Evolutionary conservation across 2,888 invertebrate species (phyloP).

Genomic region (Bursaphelenchus okinawaensis): DNA sequence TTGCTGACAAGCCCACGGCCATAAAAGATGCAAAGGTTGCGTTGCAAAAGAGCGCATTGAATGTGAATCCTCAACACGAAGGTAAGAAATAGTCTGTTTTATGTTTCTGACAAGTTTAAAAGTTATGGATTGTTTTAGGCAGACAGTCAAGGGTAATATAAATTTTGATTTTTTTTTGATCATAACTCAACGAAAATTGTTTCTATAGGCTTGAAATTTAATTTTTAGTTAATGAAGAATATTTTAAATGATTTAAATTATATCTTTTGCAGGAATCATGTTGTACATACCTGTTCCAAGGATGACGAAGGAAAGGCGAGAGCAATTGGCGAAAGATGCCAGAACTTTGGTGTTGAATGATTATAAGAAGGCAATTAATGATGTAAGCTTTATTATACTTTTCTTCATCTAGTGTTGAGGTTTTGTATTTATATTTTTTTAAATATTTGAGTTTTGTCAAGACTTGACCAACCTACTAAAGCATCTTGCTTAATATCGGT

Average conservation of each 20-base stretch:
- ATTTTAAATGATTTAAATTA: too few species aligned
- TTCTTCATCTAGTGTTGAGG: background rate
- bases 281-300: slow-evolving; percentile 59
- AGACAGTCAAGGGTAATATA: too few species aligned
- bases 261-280: slow-evolving; percentile 36
- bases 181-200: slow-evolving; percentile 21
- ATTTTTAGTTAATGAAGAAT: too few species aligned
- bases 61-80: slow-evolving; percentile 47
- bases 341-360: slow-evolving; percentile 62
- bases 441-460: too few species aligned
- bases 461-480: too few species aligned
- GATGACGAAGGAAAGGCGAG: slow-evolving; percentile 86
- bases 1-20: slow-evolving; percentile 46
- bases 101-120: background rate
- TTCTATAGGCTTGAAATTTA: too few species aligned
- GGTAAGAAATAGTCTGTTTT: slow-evolving; percentile 15
- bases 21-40: slow-evolving; percentile 45
- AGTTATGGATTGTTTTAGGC: background rate
- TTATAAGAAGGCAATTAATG: slow-evolving; percentile 44
- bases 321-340: slow-evolving; percentile 79
- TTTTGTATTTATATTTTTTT: background rate
- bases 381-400: slow-evolving; percentile 20
- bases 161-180: too few species aligned
- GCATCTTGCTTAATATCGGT: too few species aligned
- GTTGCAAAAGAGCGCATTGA: slow-evolving; percentile 37